Percentiles rank a stretch among this genome's conserved stretches.
Conservation (phyloP, 2,888 invertebrate genomes). For the Cheilosia urbana region DNA sequence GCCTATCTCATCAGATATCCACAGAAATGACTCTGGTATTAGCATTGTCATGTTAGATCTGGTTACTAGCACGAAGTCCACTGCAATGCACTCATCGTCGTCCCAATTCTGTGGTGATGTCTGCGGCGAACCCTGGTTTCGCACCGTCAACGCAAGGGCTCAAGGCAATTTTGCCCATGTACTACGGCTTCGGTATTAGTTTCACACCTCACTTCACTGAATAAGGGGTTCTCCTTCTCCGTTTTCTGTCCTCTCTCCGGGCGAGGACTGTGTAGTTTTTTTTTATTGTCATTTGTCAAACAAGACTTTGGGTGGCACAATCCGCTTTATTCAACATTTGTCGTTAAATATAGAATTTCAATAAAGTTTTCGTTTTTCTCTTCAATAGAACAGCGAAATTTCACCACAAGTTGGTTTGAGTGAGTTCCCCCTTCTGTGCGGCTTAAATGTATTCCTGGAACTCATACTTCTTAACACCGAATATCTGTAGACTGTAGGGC, state of each 20-base stretch:
- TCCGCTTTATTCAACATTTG: constrained; percentile 5
- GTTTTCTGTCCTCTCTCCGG: background rate
- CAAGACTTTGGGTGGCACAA: background rate
- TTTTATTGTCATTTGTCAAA: too few species aligned
- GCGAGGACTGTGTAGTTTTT: background rate
- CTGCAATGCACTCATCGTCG: background rate
- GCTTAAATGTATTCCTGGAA: constrained; percentile 18
- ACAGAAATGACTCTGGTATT: too few species aligned
- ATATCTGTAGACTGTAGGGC: background rate
- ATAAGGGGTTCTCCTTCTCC: background rate
- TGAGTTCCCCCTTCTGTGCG: constrained; percentile 1
- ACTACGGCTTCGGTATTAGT: constrained; percentile 66
- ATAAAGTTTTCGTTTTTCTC: constrained; percentile 20
- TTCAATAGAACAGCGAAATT: background rate
- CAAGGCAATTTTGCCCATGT: constrained; percentile 11
- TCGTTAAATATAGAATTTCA: background rate
- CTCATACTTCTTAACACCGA: constrained; percentile 18
- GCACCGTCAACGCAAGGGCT: constrained; percentile 3
- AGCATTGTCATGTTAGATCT: background rate
- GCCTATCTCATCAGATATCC: too few species aligned
- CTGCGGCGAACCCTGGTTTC: constrained; percentile 30
- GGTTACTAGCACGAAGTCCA: background rate
- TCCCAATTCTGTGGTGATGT: constrained; percentile 14
- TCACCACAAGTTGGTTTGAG: constrained; percentile 1
- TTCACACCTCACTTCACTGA: constrained; percentile 43